Conservation (phyloP, 1,140 invertebrate genomes). For the Drosophila novamexicana region DNA sequence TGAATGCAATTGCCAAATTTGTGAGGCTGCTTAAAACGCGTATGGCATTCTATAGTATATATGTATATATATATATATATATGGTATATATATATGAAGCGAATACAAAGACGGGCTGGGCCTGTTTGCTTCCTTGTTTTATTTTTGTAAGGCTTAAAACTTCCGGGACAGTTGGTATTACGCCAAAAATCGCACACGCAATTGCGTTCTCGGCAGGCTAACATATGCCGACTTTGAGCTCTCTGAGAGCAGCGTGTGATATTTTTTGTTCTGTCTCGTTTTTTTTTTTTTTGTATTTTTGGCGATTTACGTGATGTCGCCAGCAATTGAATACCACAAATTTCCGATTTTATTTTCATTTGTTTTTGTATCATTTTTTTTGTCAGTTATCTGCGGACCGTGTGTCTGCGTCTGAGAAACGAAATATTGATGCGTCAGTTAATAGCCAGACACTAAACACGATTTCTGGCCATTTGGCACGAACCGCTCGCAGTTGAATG, state of each 20-base stretch:
- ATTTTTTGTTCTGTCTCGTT: neutral
- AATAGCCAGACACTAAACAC: slow-evolving; percentile 43
- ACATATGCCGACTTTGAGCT: slow-evolving; percentile 10
- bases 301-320: slow-evolving; percentile 64
- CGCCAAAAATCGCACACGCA: slow-evolving; percentile 1
- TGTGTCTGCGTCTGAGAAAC: slow-evolving; percentile 21
- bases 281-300: slow-evolving; percentile 2
- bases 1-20: slow-evolving; percentile 62
- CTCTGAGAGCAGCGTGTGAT: slow-evolving; percentile 3
- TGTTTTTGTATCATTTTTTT: slow-evolving; percentile 18
- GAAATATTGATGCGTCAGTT: slow-evolving; percentile 66
- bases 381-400: slow-evolving; percentile 26
- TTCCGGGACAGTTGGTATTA: slow-evolving; percentile 57
- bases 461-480: slow-evolving; percentile 55
- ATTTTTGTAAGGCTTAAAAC: slow-evolving; percentile 56
- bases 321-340: slow-evolving; percentile 36
- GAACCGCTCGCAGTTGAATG: slow-evolving; percentile 34
- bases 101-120: slow-evolving; percentile 34
- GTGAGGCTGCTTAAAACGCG: slow-evolving; percentile 33
- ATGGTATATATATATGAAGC: slow-evolving; percentile 17
- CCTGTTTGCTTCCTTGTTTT: slow-evolving; percentile 64
- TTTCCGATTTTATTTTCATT: slow-evolving; percentile 26
- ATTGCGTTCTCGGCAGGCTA: slow-evolving; percentile 26
- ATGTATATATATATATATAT: neutral
- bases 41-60: neutral